Evolutionary conservation across 2,888 invertebrate genomes (phyloP), one percentile per base, ranked within the genome.

Genomic region (Fabriciana adippe): DNA sequence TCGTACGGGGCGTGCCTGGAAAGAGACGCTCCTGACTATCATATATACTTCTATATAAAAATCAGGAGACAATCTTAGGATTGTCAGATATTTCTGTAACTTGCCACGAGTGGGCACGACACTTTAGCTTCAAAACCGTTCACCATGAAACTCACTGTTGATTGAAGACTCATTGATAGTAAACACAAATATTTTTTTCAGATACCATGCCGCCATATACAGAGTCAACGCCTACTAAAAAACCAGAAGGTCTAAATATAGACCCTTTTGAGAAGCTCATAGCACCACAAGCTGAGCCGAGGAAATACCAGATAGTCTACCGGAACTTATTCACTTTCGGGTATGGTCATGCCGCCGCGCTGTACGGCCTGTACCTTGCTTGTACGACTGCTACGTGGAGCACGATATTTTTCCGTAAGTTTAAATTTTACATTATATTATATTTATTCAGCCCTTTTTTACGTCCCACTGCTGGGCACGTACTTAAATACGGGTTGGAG

Each of bases 401-500:
- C 0, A 83, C 83, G 0, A 56, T 84, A 13, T 3, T 78, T 1
- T 79, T 78, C 8, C 73, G 85, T 86, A 77, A 79, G 81, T 78
- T 55, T n/a, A 35, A 13, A 11, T 47, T n/a, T 57, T 15, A 55
- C 11, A 26, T n/a, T 26, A 15, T 54, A 26, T 54, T 26, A 4
- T 26, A 26, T 26, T 0, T 26, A 26, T 0, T 0, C 26, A 26
- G 26, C 26, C 26, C 4, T 26, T 26, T 26, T 26, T 26, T 4
- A 26, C 26, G 26, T 26, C 26, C 26, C 26, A 26, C 0, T 26
- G 26, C 4, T 26, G 26, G 26, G 4, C 26, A 26, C 26, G 4
- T 4, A 26, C 3, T 26, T 26, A 3, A 4, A 26, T 26, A 26
- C 26, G 26, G 26, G 26, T 26, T 26, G 26, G 26, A 26, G 26